phyloP scores from a whole-genome alignment of 2,888 invertebrate genomes.

The Drosophila nigritarsus region DNA sequence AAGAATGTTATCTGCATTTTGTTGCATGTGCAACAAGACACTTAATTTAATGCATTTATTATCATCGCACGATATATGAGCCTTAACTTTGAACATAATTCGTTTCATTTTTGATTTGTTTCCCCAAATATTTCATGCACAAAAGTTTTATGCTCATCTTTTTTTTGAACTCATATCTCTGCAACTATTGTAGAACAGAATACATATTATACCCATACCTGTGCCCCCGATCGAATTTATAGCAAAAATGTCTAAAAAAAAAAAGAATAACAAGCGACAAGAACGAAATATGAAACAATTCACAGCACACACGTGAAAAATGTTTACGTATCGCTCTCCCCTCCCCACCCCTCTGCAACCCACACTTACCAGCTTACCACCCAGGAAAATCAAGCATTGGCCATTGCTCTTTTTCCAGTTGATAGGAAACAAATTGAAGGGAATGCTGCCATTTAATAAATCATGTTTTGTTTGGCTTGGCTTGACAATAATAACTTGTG shows the following conservation, averaged over 20 bases:
- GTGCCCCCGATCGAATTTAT: background rate
- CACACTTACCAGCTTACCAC: background rate
- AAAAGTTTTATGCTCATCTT: slow-evolving; percentile 19
- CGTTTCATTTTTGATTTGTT: slow-evolving; percentile 58
- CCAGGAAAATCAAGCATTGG: slow-evolving; percentile 26
- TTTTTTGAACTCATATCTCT: slow-evolving; percentile 69
- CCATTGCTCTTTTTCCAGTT: slow-evolving; percentile 76
- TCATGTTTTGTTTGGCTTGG: slow-evolving; percentile 79
- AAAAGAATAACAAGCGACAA: slow-evolving; percentile 10
- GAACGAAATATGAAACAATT: slow-evolving; percentile 55
- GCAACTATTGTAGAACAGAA: slow-evolving; percentile 42
- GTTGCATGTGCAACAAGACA: slow-evolving; percentile 12
- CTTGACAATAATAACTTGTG: slow-evolving; percentile 80
- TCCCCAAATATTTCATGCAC: slow-evolving; percentile 51
- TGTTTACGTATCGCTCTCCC: slow-evolving; percentile 35
- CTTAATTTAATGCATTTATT: slow-evolving; percentile 45
- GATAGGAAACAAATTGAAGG: slow-evolving; percentile 81
- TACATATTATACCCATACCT: slow-evolving; percentile 38
- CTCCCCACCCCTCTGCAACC: background rate
- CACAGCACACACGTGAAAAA: slow-evolving; percentile 61
- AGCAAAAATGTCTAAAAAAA: background rate
- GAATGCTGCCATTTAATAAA: slow-evolving; percentile 79
- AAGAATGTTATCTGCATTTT: background rate
- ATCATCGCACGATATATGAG: slow-evolving; percentile 31
- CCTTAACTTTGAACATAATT: slow-evolving; percentile 46